Base-by-base conservation (phyloP, 2,888 invertebrate species). In the Seira ritae region DNA sequence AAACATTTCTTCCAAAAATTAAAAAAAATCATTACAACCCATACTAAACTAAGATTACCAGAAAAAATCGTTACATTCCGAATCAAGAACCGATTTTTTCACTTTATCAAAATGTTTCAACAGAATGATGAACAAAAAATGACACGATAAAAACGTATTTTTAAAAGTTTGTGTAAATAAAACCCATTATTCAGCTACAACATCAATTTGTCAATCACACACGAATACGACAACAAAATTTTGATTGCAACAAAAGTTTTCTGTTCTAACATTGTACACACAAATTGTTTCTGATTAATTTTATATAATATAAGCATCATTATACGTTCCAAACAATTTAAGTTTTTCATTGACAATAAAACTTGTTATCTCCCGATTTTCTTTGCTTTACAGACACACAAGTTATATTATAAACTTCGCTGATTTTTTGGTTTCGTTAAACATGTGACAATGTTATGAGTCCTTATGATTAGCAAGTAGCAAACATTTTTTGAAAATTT, bases 281-380 rank as follows among this genome's bases (percentile, higher is more conserved):
- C 17, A 75, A 50, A 67, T 66, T 17, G 42, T 24, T 75, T 67
- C 46, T 67, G 67, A 67, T 67, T 75, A 67, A 42, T 46, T 55
- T 55, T 55, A n/a, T 55, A 15, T 75, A 75, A n/a, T 55, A 15
- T 75, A 75, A 75, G 75, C 75, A 75, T 75, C 75, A 75, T 75
- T 73, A 65, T 55, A 73, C 73, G 24, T 67, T 75, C 67, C 75
- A 75, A 75, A 75, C 67, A 66, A 75, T 73, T 73, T 37, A 73
- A 73, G 19, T 72, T 73, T 73, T 19, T 65, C 6, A 37, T 73
- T 55, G 24, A 72, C 72, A 72, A 60, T 72, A 72, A 73, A 73
- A 73, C 73, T 17, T 72, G 74, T 66, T 65, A 46, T 75, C 46
- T 46, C 74, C 74, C 62, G 20, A 46, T 75, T 8, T 67, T 66